These are phyloP conservation scores for Etia nguti DNA, from an alignment of 2,113 vertebrate species.

Conservation along the genomic window DNA sequence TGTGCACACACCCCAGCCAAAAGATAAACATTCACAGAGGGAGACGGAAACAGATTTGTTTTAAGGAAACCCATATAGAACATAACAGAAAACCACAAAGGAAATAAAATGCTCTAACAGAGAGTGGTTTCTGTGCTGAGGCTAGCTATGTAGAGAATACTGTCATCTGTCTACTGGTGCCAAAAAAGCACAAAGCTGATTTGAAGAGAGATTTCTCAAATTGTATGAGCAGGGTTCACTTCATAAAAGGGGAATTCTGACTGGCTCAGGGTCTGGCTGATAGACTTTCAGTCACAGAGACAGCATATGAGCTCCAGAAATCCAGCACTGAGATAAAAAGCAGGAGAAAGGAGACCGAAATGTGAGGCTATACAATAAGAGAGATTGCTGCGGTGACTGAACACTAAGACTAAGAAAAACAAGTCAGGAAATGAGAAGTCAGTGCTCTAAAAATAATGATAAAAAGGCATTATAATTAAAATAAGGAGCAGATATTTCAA, in stretches of 20 bases:
- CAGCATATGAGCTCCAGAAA: background rate
- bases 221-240: constrained; percentile 24
- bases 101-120: constrained; percentile 43
- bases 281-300: background rate
- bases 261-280: constrained; percentile 8
- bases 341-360: background rate
- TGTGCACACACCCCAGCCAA: background rate
- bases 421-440: background rate
- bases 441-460: background rate
- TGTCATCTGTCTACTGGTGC: constrained; percentile 47
- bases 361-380: background rate
- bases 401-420: background rate
- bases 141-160: constrained; percentile 27
- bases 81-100: constrained; percentile 44
- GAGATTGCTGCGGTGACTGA: background rate
- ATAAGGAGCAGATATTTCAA: background rate
- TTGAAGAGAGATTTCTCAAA: constrained; percentile 47
- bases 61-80: constrained; percentile 9
- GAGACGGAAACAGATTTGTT: constrained; percentile 21
- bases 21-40: background rate
- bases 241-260: constrained; percentile 30
- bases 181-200: constrained; percentile 59
- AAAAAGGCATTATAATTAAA: background rate
- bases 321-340: background rate
- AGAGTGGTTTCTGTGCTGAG: constrained; percentile 22